Conservation (phyloP, 2,888 invertebrate species). For the Agrochola litura region DNA sequence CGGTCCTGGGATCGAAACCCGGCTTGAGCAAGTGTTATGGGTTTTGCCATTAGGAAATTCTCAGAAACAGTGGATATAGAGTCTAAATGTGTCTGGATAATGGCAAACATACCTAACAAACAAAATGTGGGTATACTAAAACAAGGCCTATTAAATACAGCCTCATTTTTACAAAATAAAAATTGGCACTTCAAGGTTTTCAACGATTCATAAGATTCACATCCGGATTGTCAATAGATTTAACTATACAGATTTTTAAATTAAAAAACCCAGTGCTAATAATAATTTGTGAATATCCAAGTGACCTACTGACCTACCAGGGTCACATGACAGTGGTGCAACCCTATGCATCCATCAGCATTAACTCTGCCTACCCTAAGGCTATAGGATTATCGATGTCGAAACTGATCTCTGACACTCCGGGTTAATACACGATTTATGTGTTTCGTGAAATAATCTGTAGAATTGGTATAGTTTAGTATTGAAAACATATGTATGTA, state of each 20-base stretch:
- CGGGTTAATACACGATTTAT: conserved; percentile 51
- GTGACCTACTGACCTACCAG: conserved; percentile 25
- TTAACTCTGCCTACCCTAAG: conserved; percentile 61
- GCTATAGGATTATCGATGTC: conserved; percentile 64
- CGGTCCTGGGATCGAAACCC: not conserved
- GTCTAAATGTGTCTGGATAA: too few species aligned
- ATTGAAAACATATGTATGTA: too few species aligned
- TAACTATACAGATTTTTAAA: not conserved
- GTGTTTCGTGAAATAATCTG: not conserved
- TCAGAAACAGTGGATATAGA: not conserved
- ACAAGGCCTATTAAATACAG: not conserved
- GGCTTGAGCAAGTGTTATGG: not conserved
- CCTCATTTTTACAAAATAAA: too few species aligned
- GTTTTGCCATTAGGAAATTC: not conserved
- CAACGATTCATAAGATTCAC: not conserved
- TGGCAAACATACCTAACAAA: not conserved
- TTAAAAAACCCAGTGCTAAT: not conserved
- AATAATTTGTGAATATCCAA: too few species aligned
- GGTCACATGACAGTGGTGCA: not conserved
- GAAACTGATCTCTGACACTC: conserved; percentile 63
- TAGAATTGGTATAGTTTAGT: too few species aligned
- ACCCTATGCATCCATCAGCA: conserved; percentile 63
- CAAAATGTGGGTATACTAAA: not conserved
- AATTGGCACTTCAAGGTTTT: not conserved
- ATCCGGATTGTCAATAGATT: not conserved